phyloP scores from a whole-genome alignment of 2,113 vertebrate species.

The Osmerus mordax region DNA sequence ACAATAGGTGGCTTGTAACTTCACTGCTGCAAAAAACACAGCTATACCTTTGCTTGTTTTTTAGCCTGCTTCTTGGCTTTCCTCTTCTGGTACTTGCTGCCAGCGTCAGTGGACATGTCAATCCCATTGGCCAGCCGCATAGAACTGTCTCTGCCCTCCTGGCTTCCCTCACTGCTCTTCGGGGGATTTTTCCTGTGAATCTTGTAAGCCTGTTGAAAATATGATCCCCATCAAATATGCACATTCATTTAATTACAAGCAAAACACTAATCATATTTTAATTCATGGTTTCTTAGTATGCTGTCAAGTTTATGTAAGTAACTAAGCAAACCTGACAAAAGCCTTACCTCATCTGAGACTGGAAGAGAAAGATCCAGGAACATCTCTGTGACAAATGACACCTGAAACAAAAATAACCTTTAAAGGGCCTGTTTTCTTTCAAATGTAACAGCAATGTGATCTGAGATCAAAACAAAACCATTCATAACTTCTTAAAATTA shows the following conservation, averaged over 20 bases:
- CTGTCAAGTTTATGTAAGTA: too few species aligned
- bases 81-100: conserved; percentile 92
- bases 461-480: not conserved
- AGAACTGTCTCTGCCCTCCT: conserved; percentile 63
- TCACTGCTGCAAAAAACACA: not conserved
- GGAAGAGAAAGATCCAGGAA: conserved; percentile 97
- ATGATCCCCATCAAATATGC: too few species aligned
- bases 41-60: conserved; percentile 89
- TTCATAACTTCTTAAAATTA: not conserved
- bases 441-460: not conserved
- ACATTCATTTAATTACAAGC: too few species aligned
- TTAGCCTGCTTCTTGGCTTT: conserved; percentile 93
- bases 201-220: conserved; percentile 7
- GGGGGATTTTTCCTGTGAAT: conserved; percentile 74
- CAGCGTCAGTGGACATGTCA: conserved; percentile 55
- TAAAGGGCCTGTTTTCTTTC: too few species aligned
- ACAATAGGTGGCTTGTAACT: too few species aligned
- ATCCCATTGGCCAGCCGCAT: conserved; percentile 37
- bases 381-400: conserved; percentile 90
- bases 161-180: conserved; percentile 68
- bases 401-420: conserved; percentile 67
- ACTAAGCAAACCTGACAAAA: too few species aligned
- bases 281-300: too few species aligned
- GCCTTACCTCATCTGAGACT: conserved; percentile 87
- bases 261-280: too few species aligned